Conservation (phyloP, 2,113 vertebrate genomes). For the Phoxinus phoxinus region DNA sequence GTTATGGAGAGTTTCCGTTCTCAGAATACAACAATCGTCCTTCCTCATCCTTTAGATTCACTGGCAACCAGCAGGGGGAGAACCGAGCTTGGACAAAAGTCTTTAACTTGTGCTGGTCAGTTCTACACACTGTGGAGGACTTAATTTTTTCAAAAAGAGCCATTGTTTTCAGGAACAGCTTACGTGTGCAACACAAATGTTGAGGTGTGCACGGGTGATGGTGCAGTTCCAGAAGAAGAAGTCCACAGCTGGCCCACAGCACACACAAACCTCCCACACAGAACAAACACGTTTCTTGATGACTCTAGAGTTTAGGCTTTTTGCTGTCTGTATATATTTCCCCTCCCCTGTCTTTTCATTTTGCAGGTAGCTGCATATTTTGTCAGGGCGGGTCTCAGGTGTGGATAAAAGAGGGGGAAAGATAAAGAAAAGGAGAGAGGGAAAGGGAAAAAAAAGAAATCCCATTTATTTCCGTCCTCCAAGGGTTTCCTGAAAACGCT, state of each 20-base stretch:
- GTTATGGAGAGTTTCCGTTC: constrained; percentile 36
- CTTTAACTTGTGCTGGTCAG: constrained; percentile 22
- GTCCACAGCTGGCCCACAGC: constrained; percentile 65
- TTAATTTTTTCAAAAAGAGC: constrained; percentile 34
- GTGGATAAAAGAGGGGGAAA: constrained; percentile 62
- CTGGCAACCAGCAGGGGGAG: constrained; percentile 42
- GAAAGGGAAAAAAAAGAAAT: constrained; percentile 39
- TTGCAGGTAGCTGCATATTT: constrained; percentile 78
- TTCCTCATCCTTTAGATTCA: not conserved
- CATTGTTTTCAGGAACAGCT: constrained; percentile 49
- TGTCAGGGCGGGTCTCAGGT: constrained; percentile 73
- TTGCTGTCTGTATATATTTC: constrained; percentile 64
- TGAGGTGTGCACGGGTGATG: constrained; percentile 50
- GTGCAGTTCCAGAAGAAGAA: constrained; percentile 30
- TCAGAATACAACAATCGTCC: constrained; percentile 36
- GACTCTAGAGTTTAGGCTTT: constrained; percentile 72
- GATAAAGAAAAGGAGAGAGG: constrained; percentile 34
- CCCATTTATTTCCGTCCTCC: constrained; percentile 69
- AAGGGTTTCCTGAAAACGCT: constrained; percentile 70
- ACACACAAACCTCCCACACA: constrained; percentile 51
- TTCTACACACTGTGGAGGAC: not conserved
- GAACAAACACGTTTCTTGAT: constrained; percentile 73
- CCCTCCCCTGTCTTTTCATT: constrained; percentile 60
- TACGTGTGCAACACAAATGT: constrained; percentile 53
- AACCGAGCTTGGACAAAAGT: not conserved